phyloP scores from a whole-genome alignment of 2,797 vertebrate species.

The Chloroceryle inda region DNA sequence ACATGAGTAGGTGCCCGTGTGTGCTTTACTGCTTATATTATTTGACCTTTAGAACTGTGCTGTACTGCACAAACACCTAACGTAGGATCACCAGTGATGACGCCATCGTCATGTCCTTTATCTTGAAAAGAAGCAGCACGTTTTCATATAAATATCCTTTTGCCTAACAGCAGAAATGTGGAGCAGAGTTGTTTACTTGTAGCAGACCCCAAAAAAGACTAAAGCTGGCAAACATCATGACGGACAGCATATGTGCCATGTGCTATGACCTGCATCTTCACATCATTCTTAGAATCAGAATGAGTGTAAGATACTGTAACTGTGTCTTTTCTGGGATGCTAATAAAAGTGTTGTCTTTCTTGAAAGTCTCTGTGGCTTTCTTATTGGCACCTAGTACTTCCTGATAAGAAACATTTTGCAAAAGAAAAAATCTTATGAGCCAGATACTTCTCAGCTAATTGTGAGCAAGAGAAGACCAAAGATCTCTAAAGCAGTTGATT shows the following conservation, averaged over 20 bases:
- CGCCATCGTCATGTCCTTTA: accelerated
- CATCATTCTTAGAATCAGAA: background rate
- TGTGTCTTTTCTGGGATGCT: background rate
- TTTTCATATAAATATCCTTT: background rate
- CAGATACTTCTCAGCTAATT: background rate
- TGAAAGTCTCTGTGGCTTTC: background rate
- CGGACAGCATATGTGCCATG: background rate
- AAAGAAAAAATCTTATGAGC: background rate
- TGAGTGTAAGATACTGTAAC: background rate
- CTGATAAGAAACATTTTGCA: background rate
- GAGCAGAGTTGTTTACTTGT: background rate
- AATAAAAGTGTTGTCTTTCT: background rate
- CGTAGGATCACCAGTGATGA: background rate
- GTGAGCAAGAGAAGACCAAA: background rate
- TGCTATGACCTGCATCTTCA: background rate
- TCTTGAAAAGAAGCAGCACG: background rate
- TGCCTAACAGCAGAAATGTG: background rate
- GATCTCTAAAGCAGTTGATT: background rate
- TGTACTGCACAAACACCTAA: background rate
- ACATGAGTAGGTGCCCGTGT: background rate
- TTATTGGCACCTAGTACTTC: background rate
- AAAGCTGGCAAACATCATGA: background rate
- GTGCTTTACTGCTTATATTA: background rate
- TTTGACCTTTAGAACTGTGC: background rate
- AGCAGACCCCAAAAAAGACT: background rate